These are phyloP conservation scores for Paramisgurnus dabryanus DNA, from an alignment of 2,113 vertebrate genomes.

Conservation along the genomic window DNA sequence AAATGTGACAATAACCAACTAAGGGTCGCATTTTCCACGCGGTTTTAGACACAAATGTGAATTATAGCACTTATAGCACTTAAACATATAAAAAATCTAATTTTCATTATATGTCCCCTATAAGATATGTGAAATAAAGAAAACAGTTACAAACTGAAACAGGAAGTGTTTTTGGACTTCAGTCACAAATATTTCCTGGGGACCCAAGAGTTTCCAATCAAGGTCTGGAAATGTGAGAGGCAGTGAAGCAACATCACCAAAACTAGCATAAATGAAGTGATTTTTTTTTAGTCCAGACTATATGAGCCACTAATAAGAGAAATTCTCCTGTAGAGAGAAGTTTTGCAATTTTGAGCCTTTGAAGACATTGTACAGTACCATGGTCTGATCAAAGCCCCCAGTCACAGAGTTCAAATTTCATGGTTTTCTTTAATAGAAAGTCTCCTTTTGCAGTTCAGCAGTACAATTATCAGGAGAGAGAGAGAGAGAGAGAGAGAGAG, in stretches of 20 bases:
- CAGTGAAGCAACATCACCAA: slow-evolving; percentile 23
- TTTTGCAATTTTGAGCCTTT: slow-evolving; percentile 6
- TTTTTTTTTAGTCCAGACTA: background rate
- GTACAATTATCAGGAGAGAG: slow-evolving; percentile 37
- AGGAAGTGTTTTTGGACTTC: background rate
- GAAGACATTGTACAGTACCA: background rate
- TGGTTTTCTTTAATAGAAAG: background rate
- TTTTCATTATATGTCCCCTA: no score
- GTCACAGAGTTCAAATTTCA: slow-evolving; percentile 24
- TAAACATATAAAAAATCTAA: no score
- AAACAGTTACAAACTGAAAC: no score
- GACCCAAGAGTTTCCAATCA: slow-evolving; percentile 13
- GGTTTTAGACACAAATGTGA: no score
- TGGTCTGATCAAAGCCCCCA: slow-evolving; percentile 25
- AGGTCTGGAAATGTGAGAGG: slow-evolving; percentile 3
- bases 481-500: slow-evolving; percentile 21
- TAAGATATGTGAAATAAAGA: no score
- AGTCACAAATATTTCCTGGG: slow-evolving; percentile 1
- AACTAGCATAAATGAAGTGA: slow-evolving; percentile 34
- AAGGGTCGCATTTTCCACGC: no score
- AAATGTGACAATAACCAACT: no score
- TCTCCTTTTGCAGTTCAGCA: slow-evolving; percentile 27
- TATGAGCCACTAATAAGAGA: slow-evolving; percentile 37
- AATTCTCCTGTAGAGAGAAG: slow-evolving; percentile 1
- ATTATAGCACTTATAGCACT: no score